Conservation (phyloP, 2,888 invertebrate genomes). For the Scaptomyza caliginosa region DNA sequence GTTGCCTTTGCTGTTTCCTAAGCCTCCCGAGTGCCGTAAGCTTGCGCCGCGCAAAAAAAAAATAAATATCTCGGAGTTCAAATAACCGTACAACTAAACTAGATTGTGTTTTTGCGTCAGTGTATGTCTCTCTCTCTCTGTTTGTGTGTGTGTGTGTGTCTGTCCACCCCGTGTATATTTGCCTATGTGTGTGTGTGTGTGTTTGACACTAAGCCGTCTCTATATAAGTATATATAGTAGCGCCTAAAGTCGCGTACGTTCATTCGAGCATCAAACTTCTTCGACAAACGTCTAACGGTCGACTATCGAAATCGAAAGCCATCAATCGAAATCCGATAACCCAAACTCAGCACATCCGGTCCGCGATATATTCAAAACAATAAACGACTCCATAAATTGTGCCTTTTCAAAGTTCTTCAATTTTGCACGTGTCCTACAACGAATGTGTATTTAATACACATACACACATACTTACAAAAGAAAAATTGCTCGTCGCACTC, state of each 20-base stretch:
- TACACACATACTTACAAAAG: background rate
- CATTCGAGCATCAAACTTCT: slow-evolving; percentile 65
- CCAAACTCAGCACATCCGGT: slow-evolving; percentile 54
- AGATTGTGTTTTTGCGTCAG: slow-evolving; percentile 59
- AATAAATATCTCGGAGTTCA: slow-evolving; percentile 64
- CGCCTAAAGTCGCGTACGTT: slow-evolving; percentile 68
- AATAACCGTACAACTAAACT: slow-evolving; percentile 71
- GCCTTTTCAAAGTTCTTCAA: slow-evolving; percentile 28
- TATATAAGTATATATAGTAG: slow-evolving; percentile 70
- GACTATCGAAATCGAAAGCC: slow-evolving; percentile 8
- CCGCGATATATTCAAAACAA: slow-evolving; percentile 11
- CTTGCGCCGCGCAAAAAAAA: slow-evolving; percentile 35
- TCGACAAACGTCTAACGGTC: slow-evolving; percentile 41
- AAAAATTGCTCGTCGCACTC: slow-evolving; percentile 25
- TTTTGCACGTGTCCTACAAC: slow-evolving; percentile 45
- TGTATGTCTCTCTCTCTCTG: slow-evolving; percentile 7
- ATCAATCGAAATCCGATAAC: slow-evolving; percentile 11
- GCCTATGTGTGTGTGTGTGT: slow-evolving; percentile 7
- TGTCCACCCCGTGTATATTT: slow-evolving; percentile 9
- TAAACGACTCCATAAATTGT: slow-evolving; percentile 2
- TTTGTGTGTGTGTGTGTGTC: slow-evolving; percentile 13
- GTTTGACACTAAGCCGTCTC: slow-evolving; percentile 50
- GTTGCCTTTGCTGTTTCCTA: background rate
- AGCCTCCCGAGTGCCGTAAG: slow-evolving; percentile 38
- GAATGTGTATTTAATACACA: slow-evolving; percentile 14